A percentile compares a stretch with the other conserved stretches of the same genome.
phyloP scores from a whole-genome alignment of 1,140 invertebrate genomes.

The Zaprionus inermis region DNA sequence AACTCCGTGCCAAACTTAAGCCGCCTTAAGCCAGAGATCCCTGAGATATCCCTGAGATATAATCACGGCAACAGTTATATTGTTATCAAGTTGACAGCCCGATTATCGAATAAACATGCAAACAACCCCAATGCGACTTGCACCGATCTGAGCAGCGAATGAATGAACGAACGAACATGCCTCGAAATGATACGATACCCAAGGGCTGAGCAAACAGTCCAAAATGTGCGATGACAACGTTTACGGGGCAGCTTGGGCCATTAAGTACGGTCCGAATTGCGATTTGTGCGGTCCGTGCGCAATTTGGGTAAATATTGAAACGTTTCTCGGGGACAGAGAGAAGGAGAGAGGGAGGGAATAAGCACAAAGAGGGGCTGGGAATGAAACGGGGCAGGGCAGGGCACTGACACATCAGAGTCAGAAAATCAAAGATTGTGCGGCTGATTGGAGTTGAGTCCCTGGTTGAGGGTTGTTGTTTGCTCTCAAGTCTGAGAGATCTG shows the following conservation, averaged over 20 bases:
- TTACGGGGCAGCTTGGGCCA: constrained; percentile 56
- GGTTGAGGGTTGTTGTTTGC: constrained; percentile 16
- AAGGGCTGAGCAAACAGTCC: constrained; percentile 53
- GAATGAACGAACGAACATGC: constrained; percentile 46
- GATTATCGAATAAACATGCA: constrained; percentile 17
- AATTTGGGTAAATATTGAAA: constrained; percentile 82
- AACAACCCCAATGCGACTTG: constrained; percentile 22
- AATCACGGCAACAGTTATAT: constrained; percentile 16
- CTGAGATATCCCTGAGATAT: not conserved
- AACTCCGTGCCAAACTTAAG: not conserved
- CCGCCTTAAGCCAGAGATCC: not conserved
- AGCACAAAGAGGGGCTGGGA: not conserved
- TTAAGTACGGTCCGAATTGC: constrained; percentile 70
- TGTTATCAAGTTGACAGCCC: constrained; percentile 27
- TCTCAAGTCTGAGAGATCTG: constrained; percentile 10
- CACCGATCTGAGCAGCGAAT: not conserved
- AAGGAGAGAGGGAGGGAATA: not conserved
- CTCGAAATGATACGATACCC: constrained; percentile 53
- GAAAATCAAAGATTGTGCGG: constrained; percentile 76
- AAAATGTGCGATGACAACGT: constrained; percentile 56
- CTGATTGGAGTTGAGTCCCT: constrained; percentile 63
- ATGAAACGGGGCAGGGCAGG: constrained; percentile 1
- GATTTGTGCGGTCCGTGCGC: constrained; percentile 53
- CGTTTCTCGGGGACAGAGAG: constrained; percentile 60
- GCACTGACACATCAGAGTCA: constrained; percentile 22